Base-by-base conservation (phyloP, 2,113 vertebrate species). In the Alosa alosa region DNA sequence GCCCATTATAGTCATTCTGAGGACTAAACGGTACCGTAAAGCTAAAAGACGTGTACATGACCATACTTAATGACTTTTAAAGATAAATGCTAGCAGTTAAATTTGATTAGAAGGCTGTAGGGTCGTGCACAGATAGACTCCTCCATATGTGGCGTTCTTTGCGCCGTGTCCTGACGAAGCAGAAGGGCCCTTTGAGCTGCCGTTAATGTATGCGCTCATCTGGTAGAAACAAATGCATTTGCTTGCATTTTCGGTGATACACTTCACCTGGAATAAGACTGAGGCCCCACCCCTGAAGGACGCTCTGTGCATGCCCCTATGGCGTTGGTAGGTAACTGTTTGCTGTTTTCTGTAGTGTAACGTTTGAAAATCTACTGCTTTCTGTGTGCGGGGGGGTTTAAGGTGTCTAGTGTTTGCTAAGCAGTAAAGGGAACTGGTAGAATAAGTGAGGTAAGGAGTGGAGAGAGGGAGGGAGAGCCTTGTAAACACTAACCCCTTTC, bases 401-500 rank as follows among this genome's bases (percentile, higher is more conserved):
- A 46, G n/a, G 6, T 72, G 64, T 25, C 64, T 25, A 72, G n/a
- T 72, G 31, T 78, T 78, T 36, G 72, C 31, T 78, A 10, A 78
- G 6, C 20, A 41, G 47, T 84, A 82, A 57, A 52, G 84, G 85
- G 82, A 68, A 72, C 36, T 85, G 85, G 84, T 47, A 86, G 88
- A 86, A 64, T 68, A 49, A 39, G 86, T 47, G 82, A 45, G 82
- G 55, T 72, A n/a, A 82, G 83, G 81, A 87, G 85, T 81, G 84
- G 84, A 86, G 81, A 83, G 84, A 86, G 92, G 91, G 92, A 92
- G 91, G 94, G 91, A 91, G 88, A 91, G 88, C 91, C 88, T 92
- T 92, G 89, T 90, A 92, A 92, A 91, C 90, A 94, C 94, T 95
- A 94, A 95, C 93, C 92, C 92, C 92, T 91, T 93, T 93, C 93